These are phyloP conservation scores for Poecilobothrus nobilitatus DNA, from an alignment of 2,888 invertebrate genomes.

Conservation along the genomic window DNA sequence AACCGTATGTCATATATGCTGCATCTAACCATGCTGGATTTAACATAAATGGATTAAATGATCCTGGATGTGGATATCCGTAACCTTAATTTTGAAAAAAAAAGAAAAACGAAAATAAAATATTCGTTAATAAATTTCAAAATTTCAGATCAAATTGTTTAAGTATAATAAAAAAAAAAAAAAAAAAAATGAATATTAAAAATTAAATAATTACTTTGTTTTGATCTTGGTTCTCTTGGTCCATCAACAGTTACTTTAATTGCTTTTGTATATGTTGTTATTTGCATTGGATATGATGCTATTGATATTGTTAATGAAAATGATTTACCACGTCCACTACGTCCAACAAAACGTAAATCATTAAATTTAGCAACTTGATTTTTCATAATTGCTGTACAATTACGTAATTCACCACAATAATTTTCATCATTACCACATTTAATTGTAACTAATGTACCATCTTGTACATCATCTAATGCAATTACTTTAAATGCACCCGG, in stretches of 20 bases:
- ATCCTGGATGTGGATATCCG: constrained; percentile 69
- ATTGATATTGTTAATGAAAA: constrained; percentile 94
- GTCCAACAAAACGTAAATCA: constrained; percentile 93
- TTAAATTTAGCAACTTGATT: constrained; percentile 98
- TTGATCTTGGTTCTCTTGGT: constrained; percentile 92
- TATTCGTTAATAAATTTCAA: constrained; percentile 8
- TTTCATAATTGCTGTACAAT: constrained; percentile 91
- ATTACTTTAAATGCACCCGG: constrained; percentile 95
- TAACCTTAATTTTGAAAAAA: constrained; percentile 53
- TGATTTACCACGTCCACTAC: constrained; percentile 93
- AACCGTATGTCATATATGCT: constrained; percentile 69
- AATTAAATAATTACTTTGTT: constrained; percentile 96
- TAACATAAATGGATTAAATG: constrained; percentile 68
- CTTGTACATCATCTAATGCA: constrained; percentile 83
- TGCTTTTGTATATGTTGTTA: constrained; percentile 89
- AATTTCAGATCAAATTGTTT: constrained; percentile 16
- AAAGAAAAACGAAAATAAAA: constrained; percentile 8
- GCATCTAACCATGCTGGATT: constrained; percentile 81
- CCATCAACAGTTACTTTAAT: constrained; percentile 99
- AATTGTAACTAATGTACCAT: constrained; percentile 89
- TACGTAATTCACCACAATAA: constrained; percentile 87
- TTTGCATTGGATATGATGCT: constrained; percentile 61
- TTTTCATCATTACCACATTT: constrained; percentile 98
- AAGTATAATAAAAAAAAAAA: constrained; percentile 13
- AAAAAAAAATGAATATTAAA: too few species aligned